Conservation (phyloP, 1,140 invertebrate species). For the Meloidogyne floridensis region DNA sequence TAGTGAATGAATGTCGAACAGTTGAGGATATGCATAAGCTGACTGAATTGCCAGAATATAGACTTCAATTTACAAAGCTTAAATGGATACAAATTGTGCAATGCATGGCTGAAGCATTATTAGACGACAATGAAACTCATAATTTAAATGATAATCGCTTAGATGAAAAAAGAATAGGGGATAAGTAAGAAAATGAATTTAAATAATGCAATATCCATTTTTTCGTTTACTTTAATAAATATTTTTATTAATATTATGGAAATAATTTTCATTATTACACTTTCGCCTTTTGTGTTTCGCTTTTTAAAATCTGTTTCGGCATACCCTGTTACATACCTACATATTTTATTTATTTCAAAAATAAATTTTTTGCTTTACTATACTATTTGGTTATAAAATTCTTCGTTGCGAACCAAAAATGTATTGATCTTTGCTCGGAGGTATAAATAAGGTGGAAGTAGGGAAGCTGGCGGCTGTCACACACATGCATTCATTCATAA, state of each 20-base stretch:
- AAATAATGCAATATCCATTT: no score
- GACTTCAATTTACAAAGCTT: slow-evolving; percentile 51
- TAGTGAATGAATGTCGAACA: slow-evolving; percentile 31
- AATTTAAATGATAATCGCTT: no score
- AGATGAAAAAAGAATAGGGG: no score
- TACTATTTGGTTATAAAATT: neutral
- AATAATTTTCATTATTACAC: no score
- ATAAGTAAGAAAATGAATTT: no score
- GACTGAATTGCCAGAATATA: slow-evolving; percentile 47
- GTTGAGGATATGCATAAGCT: slow-evolving; percentile 50
- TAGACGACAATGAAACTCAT: neutral
- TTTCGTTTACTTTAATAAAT: no score
- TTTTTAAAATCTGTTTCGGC: no score
- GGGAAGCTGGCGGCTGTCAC: neutral
- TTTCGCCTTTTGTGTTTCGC: no score
- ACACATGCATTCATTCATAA: neutral
- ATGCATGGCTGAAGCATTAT: slow-evolving; percentile 42
- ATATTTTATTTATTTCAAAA: no score
- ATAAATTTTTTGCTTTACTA: neutral
- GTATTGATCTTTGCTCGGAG: neutral
- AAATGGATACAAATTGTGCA: slow-evolving; percentile 56
- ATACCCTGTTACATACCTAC: no score
- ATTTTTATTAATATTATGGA: no score
- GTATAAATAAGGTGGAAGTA: neutral
- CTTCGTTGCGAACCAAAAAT: neutral